Evolutionary conservation across 2,888 invertebrate genomes (phyloP), one percentile per base, ranked within the genome.

Genomic region (Notodonta dromedarius): DNA sequence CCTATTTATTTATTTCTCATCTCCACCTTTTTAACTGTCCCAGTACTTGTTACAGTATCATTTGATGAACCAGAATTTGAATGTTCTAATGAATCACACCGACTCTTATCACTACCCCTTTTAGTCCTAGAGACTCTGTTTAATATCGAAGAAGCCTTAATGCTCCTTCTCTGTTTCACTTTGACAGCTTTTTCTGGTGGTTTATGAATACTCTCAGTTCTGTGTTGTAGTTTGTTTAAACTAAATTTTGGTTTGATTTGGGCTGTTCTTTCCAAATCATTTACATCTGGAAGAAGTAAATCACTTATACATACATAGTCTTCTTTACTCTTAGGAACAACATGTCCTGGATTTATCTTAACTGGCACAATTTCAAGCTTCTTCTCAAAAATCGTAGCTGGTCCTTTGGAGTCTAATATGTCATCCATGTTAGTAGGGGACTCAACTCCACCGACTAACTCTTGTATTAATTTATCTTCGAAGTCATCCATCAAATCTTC

Each of bases 41-140:
- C 94, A 11, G 93, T 94, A 79, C 94, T 94, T 7, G 90, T 84
- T 83, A 93, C 94, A 50, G 94, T 94, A 64, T 94, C 94, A 76
- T 94, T 94, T 0, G 95, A 94, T 9, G 94, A 95, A 65, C 95
- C 95, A 9, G 95, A 95, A 80, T 94, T 94, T 11, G 95, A 94
- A 85, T 94, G 90, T 78, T 94, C 93, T 70, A 90, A 80, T 57
- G 74, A 65, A 79, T 84, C 86, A 76, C 65, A 73, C 72, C 83
- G 87, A 62, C 57, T 79, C 69, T 69, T 84, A 66, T 79, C 76
- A 76, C 76, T 80, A 62, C 14, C n/a, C 6, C 70, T 80, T 73
- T 79, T 88, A 55, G 71, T 79, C 67, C 84, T 91, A n/a, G 78
- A 70, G 62, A 77, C 78, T 73, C 85, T 87, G 60, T 75, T 85